Evolutionary conservation across 1,140 invertebrate genomes (phyloP).

Genomic region (Tenebrio molitor): DNA sequence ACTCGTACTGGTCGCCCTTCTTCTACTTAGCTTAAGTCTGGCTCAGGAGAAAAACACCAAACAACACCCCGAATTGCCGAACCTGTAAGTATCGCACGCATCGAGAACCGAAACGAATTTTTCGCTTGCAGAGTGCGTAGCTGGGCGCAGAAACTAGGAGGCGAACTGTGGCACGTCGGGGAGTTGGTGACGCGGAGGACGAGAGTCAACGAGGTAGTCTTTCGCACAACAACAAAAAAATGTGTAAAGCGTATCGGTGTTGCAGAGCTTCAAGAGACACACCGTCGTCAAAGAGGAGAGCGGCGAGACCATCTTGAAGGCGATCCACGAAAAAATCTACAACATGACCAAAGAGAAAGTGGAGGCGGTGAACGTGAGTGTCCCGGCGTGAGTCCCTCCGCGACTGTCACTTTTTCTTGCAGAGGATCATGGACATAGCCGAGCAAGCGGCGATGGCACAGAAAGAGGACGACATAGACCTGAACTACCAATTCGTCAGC

Average conservation of each 20-base stretch:
- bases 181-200: slow-evolving; percentile 62
- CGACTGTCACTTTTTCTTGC: background rate
- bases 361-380: slow-evolving; percentile 80
- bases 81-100: slow-evolving; percentile 54
- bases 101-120: background rate
- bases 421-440: slow-evolving; percentile 86
- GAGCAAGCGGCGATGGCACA: slow-evolving; percentile 79
- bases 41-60: slow-evolving; percentile 38
- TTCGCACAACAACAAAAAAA: no score
- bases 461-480: slow-evolving; percentile 72
- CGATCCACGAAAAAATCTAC: slow-evolving; percentile 83
- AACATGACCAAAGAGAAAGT: slow-evolving; percentile 89
- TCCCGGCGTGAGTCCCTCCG: no score
- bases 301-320: slow-evolving; percentile 79
- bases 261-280: slow-evolving; percentile 81
- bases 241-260: slow-evolving; percentile 47
- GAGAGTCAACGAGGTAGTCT: slow-evolving; percentile 62
- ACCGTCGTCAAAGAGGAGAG: slow-evolving; percentile 75
- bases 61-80: slow-evolving; percentile 59
- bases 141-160: slow-evolving; percentile 64
- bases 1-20: background rate
- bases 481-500: slow-evolving; percentile 79
- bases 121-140: slow-evolving; percentile 59
- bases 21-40: background rate
- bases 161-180: slow-evolving; percentile 64